Conservation (phyloP, 2,113 vertebrate genomes). For the Atlantisia rogersi region DNA sequence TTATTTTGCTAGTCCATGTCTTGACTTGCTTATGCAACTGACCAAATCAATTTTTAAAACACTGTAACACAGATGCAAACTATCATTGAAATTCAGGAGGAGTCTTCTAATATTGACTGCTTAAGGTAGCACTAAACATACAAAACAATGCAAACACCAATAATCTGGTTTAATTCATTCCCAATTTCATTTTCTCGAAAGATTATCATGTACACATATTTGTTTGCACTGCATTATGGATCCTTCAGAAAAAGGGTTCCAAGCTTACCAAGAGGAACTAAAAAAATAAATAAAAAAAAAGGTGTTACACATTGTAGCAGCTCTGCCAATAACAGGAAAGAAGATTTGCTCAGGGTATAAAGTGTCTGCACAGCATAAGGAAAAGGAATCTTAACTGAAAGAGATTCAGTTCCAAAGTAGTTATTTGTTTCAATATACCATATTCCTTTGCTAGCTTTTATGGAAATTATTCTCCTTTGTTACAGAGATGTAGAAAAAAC, state of each 20-base stretch:
- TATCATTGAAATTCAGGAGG: neutral
- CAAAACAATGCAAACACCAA: conserved; percentile 3
- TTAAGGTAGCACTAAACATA: conserved; percentile 3
- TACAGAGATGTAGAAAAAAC: neutral
- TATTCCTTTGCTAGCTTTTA: neutral
- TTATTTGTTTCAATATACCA: neutral
- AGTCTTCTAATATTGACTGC: neutral
- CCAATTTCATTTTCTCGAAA: conserved; percentile 11
- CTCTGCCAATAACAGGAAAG: neutral
- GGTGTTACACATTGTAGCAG: neutral
- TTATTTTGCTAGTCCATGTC: conserved; percentile 10
- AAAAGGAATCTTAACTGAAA: neutral
- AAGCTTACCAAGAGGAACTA: neutral
- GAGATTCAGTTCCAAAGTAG: neutral
- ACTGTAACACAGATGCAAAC: neutral
- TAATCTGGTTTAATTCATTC: neutral
- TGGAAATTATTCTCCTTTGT: neutral
- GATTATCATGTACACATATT: neutral
- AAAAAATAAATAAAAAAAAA: neutral
- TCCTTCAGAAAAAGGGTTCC: neutral
- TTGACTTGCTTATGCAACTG: conserved; percentile 7
- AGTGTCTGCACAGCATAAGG: neutral
- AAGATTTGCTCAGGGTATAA: neutral
- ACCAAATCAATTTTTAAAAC: conserved; percentile 46
- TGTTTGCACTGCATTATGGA: neutral